Conservation (phyloP, 2,888 invertebrate genomes). For the Macrostomum cliftonense region DNA sequence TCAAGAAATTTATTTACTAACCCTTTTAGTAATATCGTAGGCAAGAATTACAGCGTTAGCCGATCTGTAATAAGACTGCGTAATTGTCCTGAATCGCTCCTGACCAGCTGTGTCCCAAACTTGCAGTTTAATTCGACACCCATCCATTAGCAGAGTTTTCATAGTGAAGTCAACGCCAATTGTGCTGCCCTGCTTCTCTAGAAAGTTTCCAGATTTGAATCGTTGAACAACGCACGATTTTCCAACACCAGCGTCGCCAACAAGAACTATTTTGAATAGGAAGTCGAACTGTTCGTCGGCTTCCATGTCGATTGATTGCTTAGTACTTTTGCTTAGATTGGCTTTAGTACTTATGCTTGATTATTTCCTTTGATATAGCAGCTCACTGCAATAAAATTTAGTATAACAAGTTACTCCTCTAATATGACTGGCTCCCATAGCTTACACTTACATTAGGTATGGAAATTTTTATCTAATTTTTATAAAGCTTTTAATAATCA, state of each 20-base stretch:
- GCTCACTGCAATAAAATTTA: too few relatives aligned
- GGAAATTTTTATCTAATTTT: too few relatives aligned
- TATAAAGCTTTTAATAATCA: too few relatives aligned
- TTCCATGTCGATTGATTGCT: slow-evolving; percentile 20
- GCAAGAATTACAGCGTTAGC: slow-evolving; percentile 91
- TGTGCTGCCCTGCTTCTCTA: slow-evolving; percentile 74
- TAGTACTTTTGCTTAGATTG: too few relatives aligned
- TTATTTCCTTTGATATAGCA: too few relatives aligned
- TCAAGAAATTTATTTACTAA: too few relatives aligned
- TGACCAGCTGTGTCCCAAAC: slow-evolving; percentile 95
- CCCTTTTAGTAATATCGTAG: slow-evolving; percentile 71
- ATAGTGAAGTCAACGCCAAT: slow-evolving; percentile 95
- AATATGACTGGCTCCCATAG: too few relatives aligned
- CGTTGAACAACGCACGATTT: slow-evolving; percentile 86
- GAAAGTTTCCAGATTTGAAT: slow-evolving; percentile 79
- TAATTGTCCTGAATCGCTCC: slow-evolving; percentile 83
- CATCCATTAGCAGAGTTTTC: slow-evolving; percentile 81
- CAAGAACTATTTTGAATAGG: slow-evolving; percentile 78
- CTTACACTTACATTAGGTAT: too few relatives aligned
- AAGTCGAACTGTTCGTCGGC: slow-evolving; percentile 56
- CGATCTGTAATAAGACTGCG: slow-evolving; percentile 85
- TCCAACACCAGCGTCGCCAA: slow-evolving; percentile 49
- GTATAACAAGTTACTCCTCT: too few relatives aligned
- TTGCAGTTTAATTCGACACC: slow-evolving; percentile 80
- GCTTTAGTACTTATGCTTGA: too few relatives aligned